phyloP scores from a whole-genome alignment of 2,113 vertebrate genomes.

The Aspiorhynchus laticeps region DNA sequence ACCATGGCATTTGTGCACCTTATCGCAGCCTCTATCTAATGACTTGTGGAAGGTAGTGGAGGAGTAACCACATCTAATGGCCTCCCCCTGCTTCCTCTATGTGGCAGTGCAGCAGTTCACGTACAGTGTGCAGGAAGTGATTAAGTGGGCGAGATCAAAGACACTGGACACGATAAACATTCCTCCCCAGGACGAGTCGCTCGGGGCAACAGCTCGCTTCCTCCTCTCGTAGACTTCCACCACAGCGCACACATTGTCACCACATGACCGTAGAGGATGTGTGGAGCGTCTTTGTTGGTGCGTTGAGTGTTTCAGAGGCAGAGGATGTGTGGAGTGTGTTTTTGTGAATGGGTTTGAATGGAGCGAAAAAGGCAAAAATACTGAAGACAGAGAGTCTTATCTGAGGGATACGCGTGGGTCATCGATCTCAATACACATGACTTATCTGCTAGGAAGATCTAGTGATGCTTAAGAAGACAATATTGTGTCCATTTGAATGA shows the following conservation, averaged over 20 bases:
- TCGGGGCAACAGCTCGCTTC: constrained; percentile 78
- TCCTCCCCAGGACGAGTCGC: constrained; percentile 76
- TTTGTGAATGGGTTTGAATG: constrained; percentile 22
- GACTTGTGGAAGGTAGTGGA: constrained; percentile 57
- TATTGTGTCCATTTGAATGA: not conserved
- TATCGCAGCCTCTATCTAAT: constrained; percentile 63
- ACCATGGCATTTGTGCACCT: constrained; percentile 49
- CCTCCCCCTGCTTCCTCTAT: constrained; percentile 54
- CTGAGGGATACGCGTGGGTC: not conserved
- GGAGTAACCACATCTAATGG: constrained; percentile 59
- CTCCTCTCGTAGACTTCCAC: constrained; percentile 76
- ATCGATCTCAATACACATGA: constrained; percentile 12
- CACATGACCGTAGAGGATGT: constrained; percentile 73
- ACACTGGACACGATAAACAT: constrained; percentile 81
- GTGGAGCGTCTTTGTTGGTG: constrained; percentile 18
- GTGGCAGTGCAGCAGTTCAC: constrained; percentile 71
- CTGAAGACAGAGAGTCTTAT: not conserved
- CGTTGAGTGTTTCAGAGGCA: not conserved
- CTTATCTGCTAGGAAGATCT: not conserved
- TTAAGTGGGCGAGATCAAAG: constrained; percentile 84
- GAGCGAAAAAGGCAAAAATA: constrained; percentile 1
- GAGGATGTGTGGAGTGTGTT: not conserved
- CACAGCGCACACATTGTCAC: constrained; percentile 80
- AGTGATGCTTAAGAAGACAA: not conserved
- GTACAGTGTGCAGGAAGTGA: constrained; percentile 83